Base-by-base conservation (phyloP, 2,113 vertebrate genomes). In the Alectura lathami region DNA sequence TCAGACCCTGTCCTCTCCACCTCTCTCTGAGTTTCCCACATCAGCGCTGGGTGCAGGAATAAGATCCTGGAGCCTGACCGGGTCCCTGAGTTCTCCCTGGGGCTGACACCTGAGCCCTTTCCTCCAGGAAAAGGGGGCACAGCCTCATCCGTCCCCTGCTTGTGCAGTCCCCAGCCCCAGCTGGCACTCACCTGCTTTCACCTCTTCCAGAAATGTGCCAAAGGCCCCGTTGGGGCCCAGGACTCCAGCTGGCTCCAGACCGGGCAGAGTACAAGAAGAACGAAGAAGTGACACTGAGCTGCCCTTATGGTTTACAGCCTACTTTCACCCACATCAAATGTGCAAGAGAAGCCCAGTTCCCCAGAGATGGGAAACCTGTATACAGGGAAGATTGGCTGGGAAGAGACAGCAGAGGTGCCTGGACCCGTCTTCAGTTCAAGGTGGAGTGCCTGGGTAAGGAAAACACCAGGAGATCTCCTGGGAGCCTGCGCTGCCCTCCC, bases 361-460 rank as follows among this genome's bases (percentile, higher is more conserved):
- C 7, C 38, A 59, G 3, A 1, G 2, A 13, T 0, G 21, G 63
- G 15, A 76, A 76, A n/a, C 16, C 7, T n/a, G 20, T 34, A 6
- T 11, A 73, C n/a, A 38, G 18, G 30, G 50, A 42, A 12, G 8
- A 4, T 17, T 93, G 91, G 82, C 3, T 2, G 34, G 57, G 51
- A 54, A 89, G 6, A 18, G 42, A 48, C 38, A 53, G 22, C 34
- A n/a, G 18, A 6, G 51, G 51, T 21, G 11, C 0, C 4, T 89
- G 91, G 86, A 48, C 20, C 17, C 16, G 0, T 27, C 73, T 83
- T 36, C n/a, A 4, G 5, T 17, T 51, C 18, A 11, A 3, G 0
- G 26, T 84, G 78, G 53, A 75, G 36, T 93, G 90, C 26, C 8
- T 83, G 1, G 84, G 93, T 94, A 91, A 94, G 93, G 10, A 21